phyloP scores from a whole-genome alignment of 1,140 invertebrate genomes.

The Euborellia annulipes region DNA sequence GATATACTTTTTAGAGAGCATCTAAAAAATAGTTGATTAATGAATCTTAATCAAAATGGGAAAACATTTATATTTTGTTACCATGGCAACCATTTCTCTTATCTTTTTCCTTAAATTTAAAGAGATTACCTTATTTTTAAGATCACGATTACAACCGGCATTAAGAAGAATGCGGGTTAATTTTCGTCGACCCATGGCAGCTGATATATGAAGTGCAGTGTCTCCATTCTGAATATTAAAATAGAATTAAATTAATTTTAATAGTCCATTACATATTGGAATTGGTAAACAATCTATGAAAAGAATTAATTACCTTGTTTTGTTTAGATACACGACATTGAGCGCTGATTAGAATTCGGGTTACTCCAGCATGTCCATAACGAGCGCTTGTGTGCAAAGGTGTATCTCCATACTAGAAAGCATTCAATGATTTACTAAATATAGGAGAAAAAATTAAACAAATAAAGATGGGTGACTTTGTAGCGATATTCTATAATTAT shows the following conservation, averaged over 20 bases:
- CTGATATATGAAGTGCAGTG: conserved; percentile 81
- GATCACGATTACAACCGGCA: conserved; percentile 57
- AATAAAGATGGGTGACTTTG: neutral
- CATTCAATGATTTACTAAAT: conserved; percentile 9
- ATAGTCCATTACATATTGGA: too few relatives aligned
- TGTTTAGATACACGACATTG: conserved; percentile 71
- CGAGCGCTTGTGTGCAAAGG: conserved; percentile 86
- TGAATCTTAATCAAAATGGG: too few relatives aligned
- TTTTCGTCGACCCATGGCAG: conserved; percentile 84
- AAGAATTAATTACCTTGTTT: conserved; percentile 54
- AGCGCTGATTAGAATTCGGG: conserved; percentile 82
- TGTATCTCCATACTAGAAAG: conserved; percentile 78
- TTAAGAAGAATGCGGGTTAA: conserved; percentile 80
- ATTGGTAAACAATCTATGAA: too few relatives aligned
- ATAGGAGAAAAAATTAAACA: conserved; percentile 2
- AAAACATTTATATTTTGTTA: too few relatives aligned
- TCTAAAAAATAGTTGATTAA: too few relatives aligned
- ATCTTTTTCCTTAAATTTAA: too few relatives aligned
- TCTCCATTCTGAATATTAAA: conserved; percentile 64
- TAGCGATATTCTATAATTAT: too few relatives aligned
- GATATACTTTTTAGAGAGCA: too few relatives aligned
- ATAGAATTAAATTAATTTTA: too few relatives aligned
- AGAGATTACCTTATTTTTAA: conserved; percentile 57
- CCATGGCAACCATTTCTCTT: too few relatives aligned
- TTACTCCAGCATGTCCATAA: conserved; percentile 91